These are phyloP conservation scores for Chrysodeixis includens DNA, from an alignment of 2,888 invertebrate species.

Conservation along the genomic window DNA sequence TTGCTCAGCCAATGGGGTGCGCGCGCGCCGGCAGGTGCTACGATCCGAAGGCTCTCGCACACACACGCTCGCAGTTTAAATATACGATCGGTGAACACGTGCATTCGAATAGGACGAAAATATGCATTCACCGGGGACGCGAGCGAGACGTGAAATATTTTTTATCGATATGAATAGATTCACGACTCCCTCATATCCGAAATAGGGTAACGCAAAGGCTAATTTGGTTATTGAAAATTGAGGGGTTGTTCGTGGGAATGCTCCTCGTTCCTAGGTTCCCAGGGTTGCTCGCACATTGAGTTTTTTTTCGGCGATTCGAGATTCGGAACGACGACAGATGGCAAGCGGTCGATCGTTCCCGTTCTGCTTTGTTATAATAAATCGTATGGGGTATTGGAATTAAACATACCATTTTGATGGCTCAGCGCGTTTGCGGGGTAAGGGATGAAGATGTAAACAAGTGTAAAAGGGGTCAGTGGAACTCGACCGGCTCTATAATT, in stretches of 20 bases:
- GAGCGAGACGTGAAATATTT: slow-evolving; percentile 81
- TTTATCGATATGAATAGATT: slow-evolving; percentile 88
- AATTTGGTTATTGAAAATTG: slow-evolving; percentile 90
- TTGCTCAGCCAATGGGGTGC: slow-evolving; percentile 84
- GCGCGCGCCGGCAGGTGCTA: slow-evolving; percentile 86
- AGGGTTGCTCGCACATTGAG: slow-evolving; percentile 89
- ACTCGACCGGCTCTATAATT: slow-evolving; percentile 82
- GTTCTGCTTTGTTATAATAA: slow-evolving; percentile 87
- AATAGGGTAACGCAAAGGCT: slow-evolving; percentile 90
- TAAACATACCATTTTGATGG: slow-evolving; percentile 88
- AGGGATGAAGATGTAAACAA: slow-evolving; percentile 89
- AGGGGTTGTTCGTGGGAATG: slow-evolving; percentile 92
- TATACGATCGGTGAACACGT: slow-evolving; percentile 88
- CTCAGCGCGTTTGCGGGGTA: slow-evolving; percentile 78
- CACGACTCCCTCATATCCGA: slow-evolving; percentile 89
- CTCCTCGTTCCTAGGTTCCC: slow-evolving; percentile 91
- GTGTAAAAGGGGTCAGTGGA: slow-evolving; percentile 89
- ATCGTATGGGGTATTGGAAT: slow-evolving; percentile 87
- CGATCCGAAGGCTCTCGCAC: slow-evolving; percentile 79
- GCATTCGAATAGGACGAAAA: slow-evolving; percentile 87
- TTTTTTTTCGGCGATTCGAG: slow-evolving; percentile 85
- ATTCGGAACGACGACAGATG: slow-evolving; percentile 89
- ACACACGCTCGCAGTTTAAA: slow-evolving; percentile 79
- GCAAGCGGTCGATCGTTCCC: slow-evolving; percentile 86
- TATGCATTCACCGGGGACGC: slow-evolving; percentile 63